Evolutionary conservation across 2,113 vertebrate species (phyloP), one percentile per base, ranked within the genome.

Genomic region (Cebus imitator): DNA sequence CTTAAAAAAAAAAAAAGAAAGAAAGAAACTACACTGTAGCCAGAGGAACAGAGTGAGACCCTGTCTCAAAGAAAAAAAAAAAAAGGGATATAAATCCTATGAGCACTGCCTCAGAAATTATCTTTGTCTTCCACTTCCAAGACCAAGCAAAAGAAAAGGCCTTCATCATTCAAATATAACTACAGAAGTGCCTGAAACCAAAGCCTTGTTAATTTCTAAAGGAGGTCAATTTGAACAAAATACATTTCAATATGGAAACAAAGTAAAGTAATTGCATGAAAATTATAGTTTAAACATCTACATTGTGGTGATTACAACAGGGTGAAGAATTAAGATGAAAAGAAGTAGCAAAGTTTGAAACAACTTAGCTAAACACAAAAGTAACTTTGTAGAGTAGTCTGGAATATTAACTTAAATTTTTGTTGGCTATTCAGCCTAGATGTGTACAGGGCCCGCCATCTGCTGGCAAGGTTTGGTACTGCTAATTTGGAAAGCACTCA

Each of bases 401-500:
- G 80, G 50, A 78, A 82, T 8, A 0, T 37, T 21, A 35, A 57
- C 61, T 48, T 35, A 0, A 55, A 66, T 23, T 78, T 76, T 40
- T 57, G 8, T 7, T 10, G 35, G 40, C 32, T 82, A 23, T 18
- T 61, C n/a, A 6, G 87, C 61, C 21, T 37, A 83, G 87, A 96
- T 2, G 43, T 4, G 52, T 70, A 3, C 90, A 30, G 66, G 78
- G 70, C n/a, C 2, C 12, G 94, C 97, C 98, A 96, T 32, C 98
- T 98, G 95, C 97, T 85, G 98, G 91, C 92, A 12, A 18, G 7
- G 1, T 2, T 85, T 78, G 87, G 96, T 37, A 96, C 73, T 96
- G 87, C 87, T 35, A 0, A 12, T 43, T 76, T 73, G 61, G 87
- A 91, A 80, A 79, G 66, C 8, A 7, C 40, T 40, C 6, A 1